These are phyloP conservation scores for Acrocyrtus sp. DNA, from an alignment of 2,888 invertebrate species.

Conservation along the genomic window DNA sequence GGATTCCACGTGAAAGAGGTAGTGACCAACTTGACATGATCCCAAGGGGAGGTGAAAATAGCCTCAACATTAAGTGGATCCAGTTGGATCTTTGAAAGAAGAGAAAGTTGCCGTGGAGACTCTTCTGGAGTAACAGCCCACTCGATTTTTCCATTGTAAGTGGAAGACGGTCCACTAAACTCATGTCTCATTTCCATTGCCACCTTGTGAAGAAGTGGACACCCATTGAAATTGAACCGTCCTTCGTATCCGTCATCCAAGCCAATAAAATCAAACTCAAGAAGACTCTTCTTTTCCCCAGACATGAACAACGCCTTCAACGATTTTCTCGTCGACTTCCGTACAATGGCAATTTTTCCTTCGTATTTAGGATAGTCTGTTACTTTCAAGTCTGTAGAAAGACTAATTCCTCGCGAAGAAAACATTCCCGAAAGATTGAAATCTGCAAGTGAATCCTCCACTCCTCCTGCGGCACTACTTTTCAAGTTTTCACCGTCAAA, in stretches of 20 bases:
- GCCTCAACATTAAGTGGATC: constrained; percentile 12
- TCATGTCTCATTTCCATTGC: constrained; percentile 45
- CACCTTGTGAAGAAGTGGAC: constrained; percentile 50
- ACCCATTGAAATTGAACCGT: constrained; percentile 51
- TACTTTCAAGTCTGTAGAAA: constrained; percentile 21
- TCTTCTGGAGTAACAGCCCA: constrained; percentile 12
- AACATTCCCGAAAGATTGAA: constrained; percentile 3
- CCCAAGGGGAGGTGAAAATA: constrained; percentile 29
- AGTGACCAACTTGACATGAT: constrained; percentile 11
- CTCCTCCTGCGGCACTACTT: background rate
- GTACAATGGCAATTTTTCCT: constrained; percentile 8
- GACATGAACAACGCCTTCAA: constrained; percentile 28
- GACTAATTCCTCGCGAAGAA: constrained; percentile 16
- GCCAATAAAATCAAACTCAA: constrained; percentile 41
- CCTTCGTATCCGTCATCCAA: constrained; percentile 44
- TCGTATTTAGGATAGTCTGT: constrained; percentile 41
- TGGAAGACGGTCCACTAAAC: constrained; percentile 17
- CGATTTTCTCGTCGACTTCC: constrained; percentile 38
- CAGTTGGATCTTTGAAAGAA: constrained; percentile 20
- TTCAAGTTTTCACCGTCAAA: constrained; percentile 14
- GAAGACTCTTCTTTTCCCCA: constrained; percentile 32
- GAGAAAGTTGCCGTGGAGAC: background rate
- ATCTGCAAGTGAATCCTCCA: constrained; percentile 8
- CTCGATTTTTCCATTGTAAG: constrained; percentile 21
- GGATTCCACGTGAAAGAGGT: constrained; percentile 25